phyloP scores from a whole-genome alignment of 2,113 vertebrate genomes.

The Himantopus leucocephalus region DNA sequence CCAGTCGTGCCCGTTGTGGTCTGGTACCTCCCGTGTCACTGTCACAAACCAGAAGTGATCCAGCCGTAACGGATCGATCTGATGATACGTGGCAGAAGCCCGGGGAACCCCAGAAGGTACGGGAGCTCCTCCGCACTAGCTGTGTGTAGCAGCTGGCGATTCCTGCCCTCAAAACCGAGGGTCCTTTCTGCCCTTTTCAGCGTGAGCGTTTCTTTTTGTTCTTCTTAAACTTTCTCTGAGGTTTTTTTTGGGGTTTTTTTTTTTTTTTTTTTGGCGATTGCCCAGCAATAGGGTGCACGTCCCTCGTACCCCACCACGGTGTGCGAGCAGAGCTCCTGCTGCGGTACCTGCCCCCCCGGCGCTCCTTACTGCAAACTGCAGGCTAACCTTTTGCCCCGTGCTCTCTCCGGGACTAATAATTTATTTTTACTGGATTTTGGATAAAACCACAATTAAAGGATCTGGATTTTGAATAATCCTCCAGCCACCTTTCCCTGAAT shows the following conservation, averaged over 20 bases:
- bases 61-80: accelerated
- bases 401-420: neutral
- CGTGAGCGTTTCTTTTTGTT: accelerated
- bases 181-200: neutral
- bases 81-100: neutral
- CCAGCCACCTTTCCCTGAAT: neutral
- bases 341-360: neutral
- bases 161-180: neutral
- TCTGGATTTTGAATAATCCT: neutral
- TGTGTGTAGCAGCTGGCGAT: neutral
- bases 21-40: neutral
- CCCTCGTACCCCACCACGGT: accelerated
- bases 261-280: neutral
- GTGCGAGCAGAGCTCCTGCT: neutral
- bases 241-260: no score
- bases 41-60: accelerated
- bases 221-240: neutral
- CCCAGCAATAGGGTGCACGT: neutral
- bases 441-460: slow-evolving; percentile 1
- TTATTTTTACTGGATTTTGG: slow-evolving; percentile 9
- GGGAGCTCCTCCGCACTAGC: neutral
- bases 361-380: neutral
- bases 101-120: accelerated
- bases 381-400: neutral
- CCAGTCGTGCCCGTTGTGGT: accelerated